These are phyloP conservation scores for Hetaerina americana DNA, from an alignment of 1,140 invertebrate genomes.

Conservation along the genomic window DNA sequence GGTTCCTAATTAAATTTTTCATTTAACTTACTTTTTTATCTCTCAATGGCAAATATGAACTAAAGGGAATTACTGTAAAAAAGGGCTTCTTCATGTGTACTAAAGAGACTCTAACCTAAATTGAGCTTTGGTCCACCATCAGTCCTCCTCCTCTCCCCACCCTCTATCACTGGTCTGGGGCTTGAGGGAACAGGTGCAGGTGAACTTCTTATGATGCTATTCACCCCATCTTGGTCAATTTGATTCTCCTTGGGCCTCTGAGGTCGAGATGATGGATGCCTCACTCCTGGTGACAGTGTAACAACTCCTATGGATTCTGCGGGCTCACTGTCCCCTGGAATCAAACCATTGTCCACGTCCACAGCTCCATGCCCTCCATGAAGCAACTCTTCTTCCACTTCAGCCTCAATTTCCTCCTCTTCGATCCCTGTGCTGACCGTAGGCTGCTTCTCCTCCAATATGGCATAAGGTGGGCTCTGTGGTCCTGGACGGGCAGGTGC, in stretches of 20 bases:
- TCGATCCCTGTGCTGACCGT: neutral
- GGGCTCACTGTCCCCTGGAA: neutral
- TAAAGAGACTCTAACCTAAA: conserved; percentile 46
- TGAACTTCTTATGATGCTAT: neutral
- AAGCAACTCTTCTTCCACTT: neutral
- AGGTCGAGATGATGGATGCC: neutral
- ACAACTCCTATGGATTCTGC: neutral
- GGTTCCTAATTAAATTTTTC: no score
- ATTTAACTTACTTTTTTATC: no score
- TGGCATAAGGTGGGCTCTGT: conserved; percentile 4
- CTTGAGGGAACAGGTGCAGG: conserved; percentile 44
- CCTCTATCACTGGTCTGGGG: conserved; percentile 49
- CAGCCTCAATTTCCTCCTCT: neutral
- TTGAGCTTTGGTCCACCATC: conserved; percentile 58
- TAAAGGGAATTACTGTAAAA: no score
- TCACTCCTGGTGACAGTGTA: neutral
- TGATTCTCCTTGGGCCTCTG: neutral
- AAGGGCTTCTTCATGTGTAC: no score
- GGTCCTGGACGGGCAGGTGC: conserved; percentile 13
- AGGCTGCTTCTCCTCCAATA: neutral
- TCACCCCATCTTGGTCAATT: neutral
- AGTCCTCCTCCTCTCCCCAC: conserved; percentile 43
- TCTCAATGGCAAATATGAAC: no score
- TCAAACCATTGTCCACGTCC: neutral
- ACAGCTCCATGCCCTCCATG: neutral